These are phyloP conservation scores for Sylvia atricapilla DNA, from an alignment of 2,113 vertebrate genomes.

Conservation along the genomic window DNA sequence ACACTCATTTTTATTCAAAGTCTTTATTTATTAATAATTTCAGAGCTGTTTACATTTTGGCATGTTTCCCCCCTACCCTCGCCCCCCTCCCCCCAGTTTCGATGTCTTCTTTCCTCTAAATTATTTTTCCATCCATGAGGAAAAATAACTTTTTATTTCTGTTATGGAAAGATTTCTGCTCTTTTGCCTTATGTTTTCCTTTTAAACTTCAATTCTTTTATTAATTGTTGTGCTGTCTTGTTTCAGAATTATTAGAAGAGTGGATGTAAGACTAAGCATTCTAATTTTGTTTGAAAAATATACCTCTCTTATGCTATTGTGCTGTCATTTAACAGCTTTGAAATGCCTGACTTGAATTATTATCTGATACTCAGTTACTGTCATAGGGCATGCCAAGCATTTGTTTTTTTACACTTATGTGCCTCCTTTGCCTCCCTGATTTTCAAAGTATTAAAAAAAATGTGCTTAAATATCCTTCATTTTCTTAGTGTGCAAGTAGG, in stretches of 20 bases:
- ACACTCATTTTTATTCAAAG: background rate
- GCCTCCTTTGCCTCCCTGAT: background rate
- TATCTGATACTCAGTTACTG: background rate
- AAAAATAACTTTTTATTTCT: background rate
- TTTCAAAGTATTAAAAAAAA: background rate
- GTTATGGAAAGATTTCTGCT: background rate
- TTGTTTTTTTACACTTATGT: background rate
- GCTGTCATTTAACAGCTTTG: background rate
- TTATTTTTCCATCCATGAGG: background rate
- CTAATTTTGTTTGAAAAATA: background rate
- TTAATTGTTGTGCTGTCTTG: background rate
- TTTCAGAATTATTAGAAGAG: background rate
- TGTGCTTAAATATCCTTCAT: background rate
- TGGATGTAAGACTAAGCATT: background rate
- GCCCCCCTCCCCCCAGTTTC: accelerated
- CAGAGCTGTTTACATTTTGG: background rate
- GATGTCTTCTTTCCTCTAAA: background rate
- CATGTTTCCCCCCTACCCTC: background rate
- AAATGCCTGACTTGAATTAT: background rate
- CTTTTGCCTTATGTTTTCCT: background rate
- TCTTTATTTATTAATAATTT: background rate
- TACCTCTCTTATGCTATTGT: background rate
- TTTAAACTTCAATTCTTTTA: background rate
- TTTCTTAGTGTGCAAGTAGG: background rate
- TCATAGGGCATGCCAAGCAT: background rate